Evolutionary conservation across 2,797 vertebrate species (phyloP).

Genomic region (Esox lucius): DNA sequence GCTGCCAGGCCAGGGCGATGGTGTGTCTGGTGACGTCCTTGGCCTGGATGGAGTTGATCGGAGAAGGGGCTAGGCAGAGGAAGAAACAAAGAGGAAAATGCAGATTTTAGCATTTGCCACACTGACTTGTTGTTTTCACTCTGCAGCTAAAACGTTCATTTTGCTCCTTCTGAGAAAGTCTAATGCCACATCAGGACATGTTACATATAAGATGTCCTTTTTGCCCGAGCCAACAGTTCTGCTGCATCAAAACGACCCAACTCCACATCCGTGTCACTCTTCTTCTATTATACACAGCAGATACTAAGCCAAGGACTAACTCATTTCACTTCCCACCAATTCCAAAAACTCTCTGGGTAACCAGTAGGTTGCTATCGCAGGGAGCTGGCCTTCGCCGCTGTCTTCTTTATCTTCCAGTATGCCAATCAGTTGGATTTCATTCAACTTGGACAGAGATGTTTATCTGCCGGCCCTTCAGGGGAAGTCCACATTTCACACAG

Average conservation of each 20-base stretch:
- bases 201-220: conserved; percentile 22
- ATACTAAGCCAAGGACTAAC: not conserved
- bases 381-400: conserved; percentile 20
- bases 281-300: too few relatives aligned
- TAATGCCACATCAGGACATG: conserved; percentile 49
- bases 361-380: conserved; percentile 22
- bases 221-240: conserved; percentile 37
- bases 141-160: conserved; percentile 40
- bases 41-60: conserved; percentile 90
- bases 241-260: not conserved
- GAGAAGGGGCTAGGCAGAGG: conserved; percentile 84
- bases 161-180: conserved; percentile 56
- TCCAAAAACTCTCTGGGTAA: conserved; percentile 37
- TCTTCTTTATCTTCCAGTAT: conserved; percentile 44
- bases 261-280: conserved; percentile 13
- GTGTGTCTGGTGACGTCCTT: conserved; percentile 97
- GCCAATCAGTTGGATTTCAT: conserved; percentile 73
- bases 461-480: conserved; percentile 60
- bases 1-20: conserved; percentile 91
- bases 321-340: not conserved
- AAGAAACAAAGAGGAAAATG: conserved; percentile 32
- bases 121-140: conserved; percentile 6
- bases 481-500: conserved; percentile 71
- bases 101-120: conserved; percentile 7
- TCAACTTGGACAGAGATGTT: conserved; percentile 59